Base-by-base conservation (phyloP, 1,140 invertebrate genomes). In the Drosophila triauraria region DNA sequence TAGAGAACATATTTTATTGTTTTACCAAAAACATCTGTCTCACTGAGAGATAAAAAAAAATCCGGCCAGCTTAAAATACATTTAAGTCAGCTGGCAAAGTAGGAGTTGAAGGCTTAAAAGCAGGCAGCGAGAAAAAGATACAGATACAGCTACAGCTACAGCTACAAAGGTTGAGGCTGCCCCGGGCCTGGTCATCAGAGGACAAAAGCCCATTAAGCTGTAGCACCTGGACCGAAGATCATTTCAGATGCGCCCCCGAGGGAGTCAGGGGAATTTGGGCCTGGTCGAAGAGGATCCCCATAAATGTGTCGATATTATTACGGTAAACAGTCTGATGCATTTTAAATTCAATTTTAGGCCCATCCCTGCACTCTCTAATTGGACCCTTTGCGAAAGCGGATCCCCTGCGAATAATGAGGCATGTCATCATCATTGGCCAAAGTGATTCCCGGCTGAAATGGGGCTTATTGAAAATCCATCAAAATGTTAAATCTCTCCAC, bases 241-340 rank as follows among this genome's bases (percentile, higher is more conserved):
- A 62, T 50, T 60, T 48, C 54, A 60, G 54, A 64, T 70, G 59
- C 62, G 62, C 40, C 44, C 51, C 54, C 43, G 50, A 23, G 67
- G 65, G 44, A 47, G 40, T 43, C 27, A 23, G 20, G 27, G 46
- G 54, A 30, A 48, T 69, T 65, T 76, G 54, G 71, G 70, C 54
- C 58, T 54, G 40, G 46, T 8, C 20, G 27, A 1, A 20, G 20
- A 35, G 43, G 64, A 67, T 57, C 46, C 35, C 59, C 83, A 81
- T 90, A 90, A 88, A 88, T 88, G 85, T 88, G 85, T 88, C 80
- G 85, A 88, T 88, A 90, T 90, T 88, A 88, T 88, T 88, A 88
- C 85, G 75, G 85, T 90, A 90, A 88, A 90, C 86, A 90, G 78
- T 59, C 75, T 90, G 85, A 88, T 88, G 85, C 71, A 75, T 90